Conservation (phyloP, 1,140 invertebrate species). For the Brachionus manjavacas region DNA sequence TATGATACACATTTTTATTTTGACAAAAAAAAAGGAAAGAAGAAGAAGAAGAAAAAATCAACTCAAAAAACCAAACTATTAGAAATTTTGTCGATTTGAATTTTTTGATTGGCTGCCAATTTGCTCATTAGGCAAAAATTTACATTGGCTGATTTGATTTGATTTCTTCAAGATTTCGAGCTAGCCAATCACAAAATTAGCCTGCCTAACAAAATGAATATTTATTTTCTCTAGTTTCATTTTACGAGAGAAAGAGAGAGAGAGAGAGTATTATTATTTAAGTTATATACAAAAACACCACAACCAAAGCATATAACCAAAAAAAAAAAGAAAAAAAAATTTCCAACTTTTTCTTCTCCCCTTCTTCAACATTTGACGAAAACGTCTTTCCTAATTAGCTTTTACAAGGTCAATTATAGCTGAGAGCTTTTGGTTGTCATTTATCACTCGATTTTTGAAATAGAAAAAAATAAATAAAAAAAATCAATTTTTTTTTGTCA, state of each 20-base stretch:
- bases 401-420: conserved; percentile 42
- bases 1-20: neutral
- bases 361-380: neutral
- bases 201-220: neutral
- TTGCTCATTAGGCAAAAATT: neutral
- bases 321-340: neutral
- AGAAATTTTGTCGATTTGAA: too few relatives aligned
- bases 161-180: neutral
- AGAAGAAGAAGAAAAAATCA: neutral
- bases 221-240: neutral
- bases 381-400: neutral
- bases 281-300: neutral
- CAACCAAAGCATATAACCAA: neutral
- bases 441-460: neutral
- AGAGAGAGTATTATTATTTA: neutral
- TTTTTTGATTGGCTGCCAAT: neutral
- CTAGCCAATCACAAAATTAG: neutral
- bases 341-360: neutral
- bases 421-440: conserved; percentile 25
- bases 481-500: neutral
- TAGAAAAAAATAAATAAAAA: neutral
- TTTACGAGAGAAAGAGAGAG: neutral
- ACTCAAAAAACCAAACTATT: neutral
- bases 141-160: neutral
- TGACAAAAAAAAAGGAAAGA: neutral